A percentile compares a stretch with the other conserved stretches of the same genome.
Evolutionary conservation across 2,797 vertebrate species (phyloP).

Genomic region (Apogon hyalosoma): DNA sequence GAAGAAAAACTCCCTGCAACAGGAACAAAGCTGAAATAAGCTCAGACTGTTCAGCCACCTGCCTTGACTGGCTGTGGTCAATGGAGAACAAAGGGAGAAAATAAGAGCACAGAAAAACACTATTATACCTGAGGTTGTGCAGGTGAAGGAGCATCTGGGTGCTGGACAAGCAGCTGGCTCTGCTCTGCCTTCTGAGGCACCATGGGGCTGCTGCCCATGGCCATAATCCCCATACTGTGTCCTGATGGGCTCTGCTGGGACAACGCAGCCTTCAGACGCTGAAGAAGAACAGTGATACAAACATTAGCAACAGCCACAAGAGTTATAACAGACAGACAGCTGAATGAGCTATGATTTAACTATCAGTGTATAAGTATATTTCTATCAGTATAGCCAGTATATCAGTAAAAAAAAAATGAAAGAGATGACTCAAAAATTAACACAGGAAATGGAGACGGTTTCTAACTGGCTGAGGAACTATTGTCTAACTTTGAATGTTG

Average conservation of each 20-base stretch:
- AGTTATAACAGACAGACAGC: neutral
- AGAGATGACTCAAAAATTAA: too few relatives aligned
- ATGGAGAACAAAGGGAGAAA: too few relatives aligned
- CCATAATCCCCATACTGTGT: constrained; percentile 85
- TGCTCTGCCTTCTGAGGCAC: constrained; percentile 92
- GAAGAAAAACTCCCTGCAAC: too few relatives aligned
- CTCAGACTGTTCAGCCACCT: too few relatives aligned
- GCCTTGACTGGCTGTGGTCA: too few relatives aligned
- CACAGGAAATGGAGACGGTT: too few relatives aligned
- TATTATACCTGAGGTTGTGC: constrained; percentile 87
- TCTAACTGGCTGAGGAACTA: too few relatives aligned
- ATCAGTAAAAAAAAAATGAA: too few relatives aligned
- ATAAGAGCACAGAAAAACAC: too few relatives aligned
- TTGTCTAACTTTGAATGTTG: too few relatives aligned
- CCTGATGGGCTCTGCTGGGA: constrained; percentile 89
- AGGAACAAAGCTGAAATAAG: too few relatives aligned
- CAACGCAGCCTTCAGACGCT: constrained; percentile 95
- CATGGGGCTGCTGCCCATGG: constrained; percentile 91
- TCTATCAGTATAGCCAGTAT: neutral
- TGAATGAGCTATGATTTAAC: too few relatives aligned
- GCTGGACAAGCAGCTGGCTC: constrained; percentile 92
- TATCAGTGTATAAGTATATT: neutral
- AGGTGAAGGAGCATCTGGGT: constrained; percentile 93
- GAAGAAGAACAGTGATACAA: constrained; percentile 31
- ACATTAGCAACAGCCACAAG: constrained; percentile 22